phyloP scores from a whole-genome alignment of 1,140 invertebrate genomes.

The Drosophila arawakana region DNA sequence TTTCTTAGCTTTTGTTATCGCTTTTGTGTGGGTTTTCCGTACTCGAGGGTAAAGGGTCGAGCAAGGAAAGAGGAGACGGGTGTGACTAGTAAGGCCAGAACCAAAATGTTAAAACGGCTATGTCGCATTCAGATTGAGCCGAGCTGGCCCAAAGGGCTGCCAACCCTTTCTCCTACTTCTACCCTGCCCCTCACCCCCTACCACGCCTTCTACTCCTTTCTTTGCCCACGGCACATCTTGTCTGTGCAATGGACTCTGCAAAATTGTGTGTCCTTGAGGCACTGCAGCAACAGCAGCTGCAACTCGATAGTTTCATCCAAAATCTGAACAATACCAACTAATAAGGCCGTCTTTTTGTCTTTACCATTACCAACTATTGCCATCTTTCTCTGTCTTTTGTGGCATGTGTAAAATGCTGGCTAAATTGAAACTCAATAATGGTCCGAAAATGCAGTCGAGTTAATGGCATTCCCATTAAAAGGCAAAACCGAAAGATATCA shows the following conservation, averaged over 20 bases:
- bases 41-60: constrained; percentile 14
- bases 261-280: constrained; percentile 42
- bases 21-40: constrained; percentile 71
- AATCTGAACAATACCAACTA: constrained; percentile 53
- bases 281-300: constrained; percentile 42
- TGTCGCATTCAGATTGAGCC: constrained; percentile 36
- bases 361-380: not conserved
- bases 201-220: not conserved
- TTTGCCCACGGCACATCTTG: constrained; percentile 39
- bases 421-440: constrained; percentile 47
- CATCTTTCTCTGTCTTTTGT: not conserved
- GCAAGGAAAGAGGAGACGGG: not conserved
- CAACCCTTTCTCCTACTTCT: not conserved
- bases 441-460: constrained; percentile 36
- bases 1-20: constrained; percentile 83
- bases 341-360: constrained; percentile 49
- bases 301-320: constrained; percentile 53
- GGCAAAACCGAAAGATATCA: constrained; percentile 49
- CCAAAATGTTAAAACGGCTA: constrained; percentile 35
- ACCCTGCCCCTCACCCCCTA: not conserved
- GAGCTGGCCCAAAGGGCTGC: not conserved
- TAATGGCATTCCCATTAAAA: constrained; percentile 55
- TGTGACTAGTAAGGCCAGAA: constrained; percentile 6
- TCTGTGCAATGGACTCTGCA: constrained; percentile 43
- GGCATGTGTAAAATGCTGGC: constrained; percentile 13